Conservation (phyloP, 2,113 vertebrate species). For the Chiloscyllium plagiosum region DNA sequence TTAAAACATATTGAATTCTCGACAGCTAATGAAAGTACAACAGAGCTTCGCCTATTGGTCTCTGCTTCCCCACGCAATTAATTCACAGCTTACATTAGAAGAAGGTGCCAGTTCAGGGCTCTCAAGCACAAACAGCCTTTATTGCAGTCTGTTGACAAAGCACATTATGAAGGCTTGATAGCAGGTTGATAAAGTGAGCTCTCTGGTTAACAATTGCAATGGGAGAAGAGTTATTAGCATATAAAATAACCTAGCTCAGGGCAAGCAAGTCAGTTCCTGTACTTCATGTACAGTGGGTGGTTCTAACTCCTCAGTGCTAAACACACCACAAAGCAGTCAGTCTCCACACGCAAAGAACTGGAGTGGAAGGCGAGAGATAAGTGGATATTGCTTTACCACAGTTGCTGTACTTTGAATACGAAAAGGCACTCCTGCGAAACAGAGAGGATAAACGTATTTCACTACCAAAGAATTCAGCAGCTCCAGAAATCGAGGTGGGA, state of each 20-base stretch:
- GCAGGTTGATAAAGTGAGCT: conserved; percentile 9
- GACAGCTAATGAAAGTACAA: not conserved
- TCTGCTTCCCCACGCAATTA: not conserved
- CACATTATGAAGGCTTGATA: not conserved
- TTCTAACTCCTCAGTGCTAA: not conserved
- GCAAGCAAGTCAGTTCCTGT: conserved; percentile 31
- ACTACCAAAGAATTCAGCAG: not conserved
- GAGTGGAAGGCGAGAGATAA: not conserved
- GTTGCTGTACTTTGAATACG: not conserved
- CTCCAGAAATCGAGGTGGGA: not conserved
- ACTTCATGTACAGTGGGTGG: not conserved
- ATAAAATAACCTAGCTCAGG: not conserved
- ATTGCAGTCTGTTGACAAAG: not conserved
- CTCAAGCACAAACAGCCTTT: not conserved
- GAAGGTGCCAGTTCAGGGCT: not conserved
- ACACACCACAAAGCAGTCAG: not conserved
- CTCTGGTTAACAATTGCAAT: not conserved
- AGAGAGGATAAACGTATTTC: not conserved
- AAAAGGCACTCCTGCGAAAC: not conserved
- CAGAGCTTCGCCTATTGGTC: not conserved
- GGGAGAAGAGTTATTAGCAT: not conserved
- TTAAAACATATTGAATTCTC: not conserved
- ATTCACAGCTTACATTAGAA: not conserved
- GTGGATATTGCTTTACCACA: not conserved
- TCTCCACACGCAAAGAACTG: not conserved